Percentiles rank a stretch among this genome's conserved stretches.
Conservation (phyloP, 2,888 invertebrate genomes). For the Dicyrtomina minuta region DNA sequence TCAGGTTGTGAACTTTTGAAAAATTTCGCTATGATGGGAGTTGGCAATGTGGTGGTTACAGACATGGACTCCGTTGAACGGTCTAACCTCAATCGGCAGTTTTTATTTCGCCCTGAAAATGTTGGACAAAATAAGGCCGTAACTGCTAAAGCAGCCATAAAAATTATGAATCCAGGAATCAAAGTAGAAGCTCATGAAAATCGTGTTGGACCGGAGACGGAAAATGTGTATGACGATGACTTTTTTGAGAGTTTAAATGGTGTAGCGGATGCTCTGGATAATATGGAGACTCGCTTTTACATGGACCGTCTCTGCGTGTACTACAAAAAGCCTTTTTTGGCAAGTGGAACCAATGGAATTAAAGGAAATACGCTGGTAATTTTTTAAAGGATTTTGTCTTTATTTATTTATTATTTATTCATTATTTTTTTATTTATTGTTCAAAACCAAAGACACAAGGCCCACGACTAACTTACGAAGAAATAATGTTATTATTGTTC, state of each 20-base stretch:
- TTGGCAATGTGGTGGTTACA: conserved; percentile 84
- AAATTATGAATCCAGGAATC: conserved; percentile 77
- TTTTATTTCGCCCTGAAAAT: no score
- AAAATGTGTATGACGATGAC: conserved; percentile 86
- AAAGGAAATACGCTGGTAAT: conserved; percentile 91
- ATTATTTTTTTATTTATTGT: no score
- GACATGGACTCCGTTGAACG: conserved; percentile 99
- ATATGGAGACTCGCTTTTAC: no score
- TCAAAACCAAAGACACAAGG: no score
- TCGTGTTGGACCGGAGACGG: conserved; percentile 95
- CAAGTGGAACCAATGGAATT: conserved; percentile 98
- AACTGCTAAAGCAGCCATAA: conserved; percentile 84
- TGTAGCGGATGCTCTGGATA: no score
- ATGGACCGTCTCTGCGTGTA: conserved; percentile 98
- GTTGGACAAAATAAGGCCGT: conserved; percentile 85
- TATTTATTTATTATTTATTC: no score
- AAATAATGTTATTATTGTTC: no score
- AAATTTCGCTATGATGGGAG: conserved; percentile 98
- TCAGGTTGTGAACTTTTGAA: conserved; percentile 90
- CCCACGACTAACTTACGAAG: no score
- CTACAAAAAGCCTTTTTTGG: conserved; percentile 91
- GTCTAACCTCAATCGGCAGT: conserved; percentile 97
- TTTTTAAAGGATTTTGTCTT: no score
- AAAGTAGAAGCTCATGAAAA: no score
- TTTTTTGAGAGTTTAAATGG: conserved; percentile 93